Evolutionary conservation across 2,797 vertebrate species (phyloP).

Genomic region (Macropus fuliginosus): DNA sequence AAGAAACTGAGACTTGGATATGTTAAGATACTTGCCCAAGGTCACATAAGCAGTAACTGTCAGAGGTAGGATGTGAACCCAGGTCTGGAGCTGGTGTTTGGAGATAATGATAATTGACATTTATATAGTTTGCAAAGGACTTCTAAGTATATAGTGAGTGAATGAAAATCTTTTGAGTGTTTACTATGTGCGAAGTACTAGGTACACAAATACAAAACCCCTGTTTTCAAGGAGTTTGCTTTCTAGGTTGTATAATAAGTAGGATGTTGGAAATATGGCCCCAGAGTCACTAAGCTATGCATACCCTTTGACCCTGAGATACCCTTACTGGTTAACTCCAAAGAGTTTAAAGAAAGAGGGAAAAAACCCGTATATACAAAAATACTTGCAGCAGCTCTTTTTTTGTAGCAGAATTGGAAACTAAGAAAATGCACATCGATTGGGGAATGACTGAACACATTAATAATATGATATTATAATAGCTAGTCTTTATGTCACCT

Average conservation of each 20-base stretch:
- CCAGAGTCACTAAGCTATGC: too few species aligned
- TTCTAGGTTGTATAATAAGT: background rate
- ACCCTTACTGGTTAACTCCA: too few species aligned
- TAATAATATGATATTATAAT: background rate
- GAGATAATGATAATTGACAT: background rate
- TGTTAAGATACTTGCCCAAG: background rate
- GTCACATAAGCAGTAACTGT: background rate
- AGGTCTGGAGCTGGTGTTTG: background rate
- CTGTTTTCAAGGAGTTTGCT: background rate
- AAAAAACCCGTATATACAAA: too few species aligned
- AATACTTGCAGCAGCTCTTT: too few species aligned
- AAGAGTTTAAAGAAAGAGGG: too few species aligned
- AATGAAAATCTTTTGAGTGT: background rate
- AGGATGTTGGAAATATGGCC: background rate
- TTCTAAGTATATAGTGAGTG: background rate
- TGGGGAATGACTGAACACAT: background rate
- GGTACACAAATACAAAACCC: background rate
- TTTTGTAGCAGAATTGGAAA: too few species aligned
- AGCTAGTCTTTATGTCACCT: too few species aligned
- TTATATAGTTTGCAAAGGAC: background rate
- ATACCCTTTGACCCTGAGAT: too few species aligned
- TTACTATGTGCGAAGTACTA: background rate
- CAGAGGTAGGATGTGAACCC: background rate
- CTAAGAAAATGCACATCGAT: too few species aligned
- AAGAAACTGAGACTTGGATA: background rate